Evolutionary conservation across 2,888 invertebrate species (phyloP).

Genomic region (Meloe dianella): DNA sequence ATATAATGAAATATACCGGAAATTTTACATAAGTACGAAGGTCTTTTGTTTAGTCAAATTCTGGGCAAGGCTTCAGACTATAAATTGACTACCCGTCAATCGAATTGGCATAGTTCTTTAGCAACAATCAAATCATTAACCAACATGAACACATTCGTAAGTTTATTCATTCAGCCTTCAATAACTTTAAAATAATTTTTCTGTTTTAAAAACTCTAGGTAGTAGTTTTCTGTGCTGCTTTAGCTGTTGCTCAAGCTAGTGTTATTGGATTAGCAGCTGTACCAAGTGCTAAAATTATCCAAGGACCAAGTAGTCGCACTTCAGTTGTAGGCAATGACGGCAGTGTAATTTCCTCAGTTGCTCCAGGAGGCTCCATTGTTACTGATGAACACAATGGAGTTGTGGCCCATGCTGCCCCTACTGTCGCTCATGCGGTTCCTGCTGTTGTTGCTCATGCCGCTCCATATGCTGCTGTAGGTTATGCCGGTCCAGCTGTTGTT

Average conservation of each 20-base stretch:
- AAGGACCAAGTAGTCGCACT: conserved; percentile 47
- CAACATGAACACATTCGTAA: conserved; percentile 32
- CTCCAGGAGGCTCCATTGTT: conserved; percentile 46
- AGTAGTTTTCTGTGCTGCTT: conserved; percentile 24
- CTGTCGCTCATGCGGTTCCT: conserved; percentile 25
- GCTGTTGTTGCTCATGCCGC: conserved; percentile 25
- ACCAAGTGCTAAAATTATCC: conserved; percentile 41
- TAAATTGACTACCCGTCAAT: conserved; percentile 19
- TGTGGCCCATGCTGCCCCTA: conserved; percentile 36
- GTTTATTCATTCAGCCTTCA: conserved; percentile 7
- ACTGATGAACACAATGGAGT: conserved; percentile 38
- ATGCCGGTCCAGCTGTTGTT: conserved; percentile 31
- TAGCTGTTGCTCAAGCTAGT: conserved; percentile 27
- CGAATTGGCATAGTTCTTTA: conserved; percentile 24
- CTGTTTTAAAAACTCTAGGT: conserved; percentile 18
- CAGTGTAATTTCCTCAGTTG: conserved; percentile 45
- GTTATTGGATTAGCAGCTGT: conserved; percentile 10
- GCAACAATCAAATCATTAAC: conserved; percentile 14
- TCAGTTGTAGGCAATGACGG: conserved; percentile 47
- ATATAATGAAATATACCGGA: conserved; percentile 22
- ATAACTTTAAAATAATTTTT: neutral
- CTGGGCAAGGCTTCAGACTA: conserved; percentile 24
- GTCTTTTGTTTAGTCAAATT: conserved; percentile 6
- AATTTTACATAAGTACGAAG: conserved; percentile 26
- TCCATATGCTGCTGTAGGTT: conserved; percentile 18